These are phyloP conservation scores for Muschampia plurimacula DNA, from an alignment of 2,888 invertebrate genomes.

Conservation along the genomic window DNA sequence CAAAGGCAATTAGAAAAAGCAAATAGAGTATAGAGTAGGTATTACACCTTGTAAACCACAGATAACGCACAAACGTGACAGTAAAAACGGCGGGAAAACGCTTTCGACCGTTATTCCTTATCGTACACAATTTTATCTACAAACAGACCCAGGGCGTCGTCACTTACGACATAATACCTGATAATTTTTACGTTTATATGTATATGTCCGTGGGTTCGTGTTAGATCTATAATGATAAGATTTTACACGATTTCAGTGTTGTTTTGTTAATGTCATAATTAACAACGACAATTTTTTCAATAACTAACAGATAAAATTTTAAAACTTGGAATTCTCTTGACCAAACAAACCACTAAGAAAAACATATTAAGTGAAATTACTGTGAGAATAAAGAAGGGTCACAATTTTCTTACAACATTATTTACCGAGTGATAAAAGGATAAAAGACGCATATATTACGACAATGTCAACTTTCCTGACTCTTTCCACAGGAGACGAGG, in stretches of 20 bases:
- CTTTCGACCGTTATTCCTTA: constrained; percentile 70
- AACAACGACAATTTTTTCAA: constrained; percentile 1
- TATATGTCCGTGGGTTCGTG: constrained; percentile 49
- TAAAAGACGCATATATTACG: constrained; percentile 18
- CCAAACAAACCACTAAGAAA: background rate
- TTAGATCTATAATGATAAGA: constrained; percentile 43
- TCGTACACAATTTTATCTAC: constrained; percentile 65
- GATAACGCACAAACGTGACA: constrained; percentile 63
- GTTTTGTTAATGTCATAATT: constrained; percentile 20
- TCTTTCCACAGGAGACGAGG: constrained; percentile 9
- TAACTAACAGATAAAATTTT: background rate
- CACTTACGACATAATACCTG: constrained; percentile 58
- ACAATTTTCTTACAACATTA: background rate
- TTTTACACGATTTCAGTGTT: constrained; percentile 34
- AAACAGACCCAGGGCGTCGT: constrained; percentile 64
- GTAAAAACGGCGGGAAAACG: constrained; percentile 68
- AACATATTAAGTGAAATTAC: background rate
- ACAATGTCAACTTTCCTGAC: constrained; percentile 11
- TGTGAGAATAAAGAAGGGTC: background rate
- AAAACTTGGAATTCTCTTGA: background rate
- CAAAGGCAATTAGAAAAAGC: constrained; percentile 60
- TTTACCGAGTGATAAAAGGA: constrained; percentile 22
- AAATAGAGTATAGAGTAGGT: constrained; percentile 65
- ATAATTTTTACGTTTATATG: constrained; percentile 57
- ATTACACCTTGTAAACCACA: constrained; percentile 54